Evolutionary conservation across 2,888 invertebrate species (phyloP), one percentile per base, ranked within the genome.

Genomic region (Apocheima hispidaria): DNA sequence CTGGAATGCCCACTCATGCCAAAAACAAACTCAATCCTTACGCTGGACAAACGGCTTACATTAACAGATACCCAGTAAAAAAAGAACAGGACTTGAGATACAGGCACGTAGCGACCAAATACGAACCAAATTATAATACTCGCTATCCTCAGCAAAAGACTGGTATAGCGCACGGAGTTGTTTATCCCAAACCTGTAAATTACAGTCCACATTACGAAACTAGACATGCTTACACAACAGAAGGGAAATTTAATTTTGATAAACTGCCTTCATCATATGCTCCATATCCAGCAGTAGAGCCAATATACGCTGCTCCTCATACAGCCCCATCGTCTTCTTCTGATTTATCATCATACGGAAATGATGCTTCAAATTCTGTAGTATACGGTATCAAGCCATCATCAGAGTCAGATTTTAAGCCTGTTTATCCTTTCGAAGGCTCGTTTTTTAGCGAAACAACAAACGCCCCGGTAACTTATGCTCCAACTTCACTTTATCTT

Each of bases 1-100:
- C 96, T 52, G 96, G 96, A 21, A 95, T 95, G 94, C 95, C 94
- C 9, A 84, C 88, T 21, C 90, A 94, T 53, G 80, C 93, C 7
- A 83, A 93, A 70, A 83, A 91, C 66, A 82, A 93, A 65, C 73
- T 92, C 0, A 93, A 93, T 40, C 92, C 93, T 4, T 91, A 93
- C 63, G 87, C 87, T 43, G 88, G 82, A 21, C 93, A 93, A 83
- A 90, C 89, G 55, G 78, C 86, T 43, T 81, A 90, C 59, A 70
- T 84, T 2, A 87, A 87, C 43, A 81, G 90, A 68, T 92, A 90
- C 68, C 82, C 87, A 50, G 77, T 78, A 0, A 91, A 90, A 66
- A 91, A 90, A 64, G 90, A 91, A 59, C 92, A 91, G 75, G 92
- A 93, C 63, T 76, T 92, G 16, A 81, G 92, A 49, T 92, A 93